A percentile compares a stretch with the other conserved stretches of the same genome.
Conservation (phyloP, 2,888 invertebrate genomes). For the Ecdyonurus torrentis region DNA sequence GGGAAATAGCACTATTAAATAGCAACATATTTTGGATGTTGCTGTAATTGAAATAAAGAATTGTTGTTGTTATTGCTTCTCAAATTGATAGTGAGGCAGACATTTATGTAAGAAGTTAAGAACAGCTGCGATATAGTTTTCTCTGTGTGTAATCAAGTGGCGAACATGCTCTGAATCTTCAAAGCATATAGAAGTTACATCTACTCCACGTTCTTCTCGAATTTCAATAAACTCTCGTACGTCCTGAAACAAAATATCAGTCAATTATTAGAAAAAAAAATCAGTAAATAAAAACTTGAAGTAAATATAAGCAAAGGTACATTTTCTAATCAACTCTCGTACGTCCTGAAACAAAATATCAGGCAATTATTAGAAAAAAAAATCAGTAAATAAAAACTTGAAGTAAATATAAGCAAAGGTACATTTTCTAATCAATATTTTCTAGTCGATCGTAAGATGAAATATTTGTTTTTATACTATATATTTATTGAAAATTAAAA, state of each 20-base stretch:
- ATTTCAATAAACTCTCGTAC: constrained; percentile 46
- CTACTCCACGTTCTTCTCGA: constrained; percentile 38
- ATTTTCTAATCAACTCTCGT: constrained; percentile 43
- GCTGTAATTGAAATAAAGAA: too few relatives aligned
- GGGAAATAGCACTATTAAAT: too few relatives aligned
- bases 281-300: neutral
- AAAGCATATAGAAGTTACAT: constrained; percentile 43
- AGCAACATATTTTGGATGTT: too few relatives aligned
- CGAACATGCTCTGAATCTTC: constrained; percentile 59
- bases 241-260: constrained; percentile 30
- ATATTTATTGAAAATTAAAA: neutral
- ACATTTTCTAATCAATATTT: constrained; percentile 41
- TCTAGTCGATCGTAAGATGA: constrained; percentile 42
- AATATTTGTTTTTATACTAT: too few relatives aligned
- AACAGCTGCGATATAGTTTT: constrained; percentile 40
- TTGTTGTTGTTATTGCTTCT: too few relatives aligned
- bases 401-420: neutral
- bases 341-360: constrained; percentile 35
- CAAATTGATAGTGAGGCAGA: constrained; percentile 23
- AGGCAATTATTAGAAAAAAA: too few relatives aligned
- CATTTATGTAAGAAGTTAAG: constrained; percentile 42
- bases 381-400: neutral
- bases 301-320: neutral
- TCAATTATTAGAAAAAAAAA: too few relatives aligned
- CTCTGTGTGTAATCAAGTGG: constrained; percentile 44